Evolutionary conservation across 2,888 invertebrate species (phyloP).

Genomic region (Andrena bicolor): DNA sequence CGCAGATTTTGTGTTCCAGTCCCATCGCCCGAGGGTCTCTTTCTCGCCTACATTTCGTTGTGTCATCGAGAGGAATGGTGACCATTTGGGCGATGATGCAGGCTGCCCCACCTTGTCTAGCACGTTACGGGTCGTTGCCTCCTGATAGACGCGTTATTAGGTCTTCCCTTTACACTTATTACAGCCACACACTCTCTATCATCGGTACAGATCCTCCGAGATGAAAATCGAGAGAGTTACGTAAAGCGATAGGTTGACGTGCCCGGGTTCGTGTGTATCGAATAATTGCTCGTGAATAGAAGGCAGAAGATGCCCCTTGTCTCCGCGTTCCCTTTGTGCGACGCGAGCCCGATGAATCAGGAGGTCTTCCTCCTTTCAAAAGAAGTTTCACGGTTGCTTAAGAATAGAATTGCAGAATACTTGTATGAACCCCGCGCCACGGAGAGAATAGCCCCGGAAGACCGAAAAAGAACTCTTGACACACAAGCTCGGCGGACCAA

Average conservation of each 20-base stretch:
- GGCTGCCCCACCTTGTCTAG: conserved; percentile 32
- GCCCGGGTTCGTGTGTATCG: neutral
- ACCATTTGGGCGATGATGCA: conserved; percentile 1
- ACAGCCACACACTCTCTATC: no score
- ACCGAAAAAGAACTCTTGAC: neutral
- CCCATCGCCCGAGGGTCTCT: neutral
- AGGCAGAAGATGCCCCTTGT: neutral
- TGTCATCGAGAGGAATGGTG: neutral
- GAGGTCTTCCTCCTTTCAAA: conserved; percentile 5
- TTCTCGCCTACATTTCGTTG: neutral
- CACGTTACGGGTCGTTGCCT: conserved; percentile 52
- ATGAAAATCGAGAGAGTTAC: neutral
- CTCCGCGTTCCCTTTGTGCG: neutral
- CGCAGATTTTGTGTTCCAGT: neutral
- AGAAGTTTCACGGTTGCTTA: conserved; percentile 4
- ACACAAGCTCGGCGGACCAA: neutral
- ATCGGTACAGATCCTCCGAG: no score
- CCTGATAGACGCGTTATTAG: conserved; percentile 41
- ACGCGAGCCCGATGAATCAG: neutral
- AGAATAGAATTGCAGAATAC: conserved; percentile 33
- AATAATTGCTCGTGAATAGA: neutral
- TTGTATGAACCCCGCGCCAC: neutral
- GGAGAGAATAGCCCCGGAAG: conserved; percentile 3
- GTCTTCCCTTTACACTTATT: neutral
- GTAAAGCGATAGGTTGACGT: neutral